These are phyloP conservation scores for Lasiurus borealis DNA, from an alignment of 2,113 vertebrate genomes.

Conservation along the genomic window DNA sequence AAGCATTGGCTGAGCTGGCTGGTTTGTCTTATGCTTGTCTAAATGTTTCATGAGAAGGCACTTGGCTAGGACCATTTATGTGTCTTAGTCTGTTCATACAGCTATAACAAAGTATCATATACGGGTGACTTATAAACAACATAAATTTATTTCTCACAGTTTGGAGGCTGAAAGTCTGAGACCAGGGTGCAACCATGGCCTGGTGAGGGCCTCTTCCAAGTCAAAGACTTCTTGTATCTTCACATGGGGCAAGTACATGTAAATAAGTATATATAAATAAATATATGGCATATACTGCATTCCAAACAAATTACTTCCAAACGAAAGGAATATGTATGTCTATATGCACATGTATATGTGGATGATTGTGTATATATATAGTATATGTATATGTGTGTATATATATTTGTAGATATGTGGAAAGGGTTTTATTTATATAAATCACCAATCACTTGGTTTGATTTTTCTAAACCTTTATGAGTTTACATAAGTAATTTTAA, in stretches of 20 bases:
- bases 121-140: not conserved
- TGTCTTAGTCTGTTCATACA: not conserved
- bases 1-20: not conserved
- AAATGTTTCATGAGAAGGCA: not conserved
- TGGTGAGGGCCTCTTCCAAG: not conserved
- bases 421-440: not conserved
- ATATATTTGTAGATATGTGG: not conserved
- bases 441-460: not conserved
- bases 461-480: not conserved
- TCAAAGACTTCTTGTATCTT: not conserved
- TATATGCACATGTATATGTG: not conserved
- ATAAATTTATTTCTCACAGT: not conserved
- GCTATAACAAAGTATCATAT: not conserved
- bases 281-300: not conserved
- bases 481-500: constrained; percentile 7
- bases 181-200: not conserved
- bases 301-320: not conserved
- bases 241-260: not conserved
- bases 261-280: not conserved
- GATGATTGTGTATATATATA: not conserved
- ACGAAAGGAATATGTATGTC: not conserved
- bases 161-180: not conserved
- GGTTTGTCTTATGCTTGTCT: not conserved
- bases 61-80: not conserved
- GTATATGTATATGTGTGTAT: not conserved